Base-by-base conservation (phyloP, 2,888 invertebrate genomes). In the Eurytoma californica region DNA sequence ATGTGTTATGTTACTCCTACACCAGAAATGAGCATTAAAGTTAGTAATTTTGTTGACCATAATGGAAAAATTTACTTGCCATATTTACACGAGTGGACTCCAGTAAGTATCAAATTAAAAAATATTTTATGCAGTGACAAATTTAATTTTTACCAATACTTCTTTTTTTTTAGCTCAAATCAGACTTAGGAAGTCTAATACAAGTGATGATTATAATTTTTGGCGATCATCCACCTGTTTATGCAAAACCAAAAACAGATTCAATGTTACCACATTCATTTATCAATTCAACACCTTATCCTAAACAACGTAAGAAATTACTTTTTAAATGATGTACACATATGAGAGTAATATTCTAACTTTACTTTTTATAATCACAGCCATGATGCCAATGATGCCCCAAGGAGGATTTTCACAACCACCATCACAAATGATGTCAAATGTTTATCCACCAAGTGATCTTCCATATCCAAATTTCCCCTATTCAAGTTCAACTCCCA, bases 61-160 rank as follows among this genome's bases (percentile, higher is more conserved):
- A 97, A 95, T 91, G 99, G 99, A 53, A 97, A 97, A 91, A 94
- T 99, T 74, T 99, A 98, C 90, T 92, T 99, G 86, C 99, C 99
- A 1, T 99, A 97, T 92, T 92, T 99, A 80, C 97, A 98, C 87
- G 97, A 98, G 85, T 99, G 99, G 99, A 92, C 93, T 77, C 93
- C 94, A 65, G 94, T 94, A 91, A 91, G 92, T 89, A 72, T 68
- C 24, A 20, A 58, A 57, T 51, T 24, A 24, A 14, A 30, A 55
- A 58, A 20, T 58, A 30, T 70, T 77, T 53, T 47, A 67, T 16
- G 13, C 12, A 12, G 3, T 61, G 57, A 9, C 60, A 49, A 66
- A 79, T 68, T 57, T 69, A 63, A 68, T 28, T 61, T 55, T 39
- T 13, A 65, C 53, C n/a, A 74, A 51, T 60, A 51, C 58, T 58